Percentiles rank a stretch among this genome's conserved stretches.
Conservation (phyloP, 2,113 vertebrate genomes). For the Rissa tridactyla region DNA sequence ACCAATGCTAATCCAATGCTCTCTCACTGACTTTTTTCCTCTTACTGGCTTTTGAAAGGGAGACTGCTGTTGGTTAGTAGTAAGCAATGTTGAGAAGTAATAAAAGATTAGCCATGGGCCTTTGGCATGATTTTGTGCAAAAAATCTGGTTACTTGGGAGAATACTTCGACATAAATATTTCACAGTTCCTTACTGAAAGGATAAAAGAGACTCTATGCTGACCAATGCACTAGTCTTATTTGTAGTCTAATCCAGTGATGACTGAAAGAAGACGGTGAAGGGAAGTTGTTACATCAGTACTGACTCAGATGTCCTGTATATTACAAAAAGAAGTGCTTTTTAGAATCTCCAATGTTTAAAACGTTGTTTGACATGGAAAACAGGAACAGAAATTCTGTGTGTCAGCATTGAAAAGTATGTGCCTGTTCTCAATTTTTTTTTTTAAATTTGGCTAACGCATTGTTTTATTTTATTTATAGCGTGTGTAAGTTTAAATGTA, state of each 20-base stretch:
- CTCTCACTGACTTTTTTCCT: not conserved
- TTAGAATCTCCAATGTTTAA: not conserved
- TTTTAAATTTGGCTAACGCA: not conserved
- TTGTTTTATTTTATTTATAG: not conserved
- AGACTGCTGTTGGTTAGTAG: not conserved
- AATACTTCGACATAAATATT: not conserved
- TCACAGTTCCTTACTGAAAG: not conserved
- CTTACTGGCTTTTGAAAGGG: not conserved
- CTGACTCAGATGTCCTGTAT: not conserved
- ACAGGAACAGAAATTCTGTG: not conserved
- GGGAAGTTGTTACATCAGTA: not conserved
- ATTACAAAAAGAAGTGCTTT: not conserved
- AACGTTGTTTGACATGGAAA: not conserved
- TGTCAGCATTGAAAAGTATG: not conserved
- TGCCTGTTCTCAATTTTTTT: not conserved
- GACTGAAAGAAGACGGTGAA: not conserved
- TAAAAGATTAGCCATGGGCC: not conserved
- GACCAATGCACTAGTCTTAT: not conserved
- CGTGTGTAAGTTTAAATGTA: not conserved
- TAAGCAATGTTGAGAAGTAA: not conserved
- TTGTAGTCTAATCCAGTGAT: not conserved
- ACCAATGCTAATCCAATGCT: not conserved
- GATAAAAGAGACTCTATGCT: not conserved
- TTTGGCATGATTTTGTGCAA: not conserved
- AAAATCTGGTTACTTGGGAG: not conserved